phyloP scores from a whole-genome alignment of 2,888 invertebrate genomes.

The Cosmopolites sordidus region DNA sequence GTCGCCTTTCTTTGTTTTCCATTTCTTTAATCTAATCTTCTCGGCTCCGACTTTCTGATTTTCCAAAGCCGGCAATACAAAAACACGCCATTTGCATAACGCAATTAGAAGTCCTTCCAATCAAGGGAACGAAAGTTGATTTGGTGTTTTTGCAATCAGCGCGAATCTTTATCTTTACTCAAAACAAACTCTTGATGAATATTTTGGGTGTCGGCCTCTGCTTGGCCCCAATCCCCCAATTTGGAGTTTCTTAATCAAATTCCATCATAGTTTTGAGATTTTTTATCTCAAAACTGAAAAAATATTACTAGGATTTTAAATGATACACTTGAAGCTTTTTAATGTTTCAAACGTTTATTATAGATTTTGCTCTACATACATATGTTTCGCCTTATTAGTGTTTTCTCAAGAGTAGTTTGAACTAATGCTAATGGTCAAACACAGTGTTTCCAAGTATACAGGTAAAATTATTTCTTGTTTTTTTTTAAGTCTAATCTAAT shows the following conservation, averaged over 20 bases:
- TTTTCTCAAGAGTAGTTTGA: too few relatives aligned
- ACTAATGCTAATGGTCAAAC: too few relatives aligned
- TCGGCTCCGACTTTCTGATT: slow-evolving; percentile 15
- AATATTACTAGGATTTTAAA: too few relatives aligned
- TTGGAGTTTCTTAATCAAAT: slow-evolving; percentile 2
- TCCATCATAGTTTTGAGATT: not conserved
- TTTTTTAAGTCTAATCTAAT: too few relatives aligned
- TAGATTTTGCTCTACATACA: too few relatives aligned
- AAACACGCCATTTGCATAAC: slow-evolving; percentile 43
- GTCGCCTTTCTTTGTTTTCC: slow-evolving; percentile 7
- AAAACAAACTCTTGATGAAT: slow-evolving; percentile 39
- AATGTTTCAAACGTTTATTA: too few relatives aligned
- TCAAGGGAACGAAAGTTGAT: slow-evolving; percentile 43
- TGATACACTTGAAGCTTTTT: too few relatives aligned
- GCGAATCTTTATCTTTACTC: slow-evolving; percentile 38
- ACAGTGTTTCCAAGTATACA: too few relatives aligned
- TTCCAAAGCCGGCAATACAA: slow-evolving; percentile 30
- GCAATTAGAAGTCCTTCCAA: slow-evolving; percentile 49
- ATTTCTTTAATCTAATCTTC: slow-evolving; percentile 13
- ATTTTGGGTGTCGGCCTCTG: slow-evolving; percentile 23
- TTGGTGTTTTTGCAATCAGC: slow-evolving; percentile 48
- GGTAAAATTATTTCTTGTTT: too few relatives aligned
- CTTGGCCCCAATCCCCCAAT: not conserved
- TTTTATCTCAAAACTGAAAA: too few relatives aligned
- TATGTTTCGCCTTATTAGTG: too few relatives aligned